phyloP scores from a whole-genome alignment of 2,888 invertebrate genomes.

The Rhingia rostrata region DNA sequence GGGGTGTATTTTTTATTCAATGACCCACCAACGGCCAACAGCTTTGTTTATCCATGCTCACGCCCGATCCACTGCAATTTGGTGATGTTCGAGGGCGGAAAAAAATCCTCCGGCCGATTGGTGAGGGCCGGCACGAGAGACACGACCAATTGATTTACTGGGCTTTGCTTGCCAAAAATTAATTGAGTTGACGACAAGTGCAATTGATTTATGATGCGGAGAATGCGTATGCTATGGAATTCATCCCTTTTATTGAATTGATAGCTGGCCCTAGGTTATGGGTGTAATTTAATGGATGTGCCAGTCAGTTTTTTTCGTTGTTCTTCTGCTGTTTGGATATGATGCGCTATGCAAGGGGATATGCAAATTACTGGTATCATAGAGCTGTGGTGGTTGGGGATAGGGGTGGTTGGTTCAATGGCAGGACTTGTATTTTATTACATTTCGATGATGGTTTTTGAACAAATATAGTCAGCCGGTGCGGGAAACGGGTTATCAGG shows the following conservation, averaged over 20 bases:
- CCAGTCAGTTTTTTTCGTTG: slow-evolving; percentile 41
- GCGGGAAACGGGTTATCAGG: too few relatives aligned
- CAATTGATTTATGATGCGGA: slow-evolving; percentile 81
- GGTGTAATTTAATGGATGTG: slow-evolving; percentile 68
- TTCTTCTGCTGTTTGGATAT: slow-evolving; percentile 5
- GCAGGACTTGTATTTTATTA: slow-evolving; percentile 15
- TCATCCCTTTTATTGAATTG: slow-evolving; percentile 71
- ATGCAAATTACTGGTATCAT: slow-evolving; percentile 42
- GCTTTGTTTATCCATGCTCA: slow-evolving; percentile 67
- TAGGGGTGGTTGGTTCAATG: neutral
- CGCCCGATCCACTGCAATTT: slow-evolving; percentile 64
- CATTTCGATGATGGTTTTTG: slow-evolving; percentile 4
- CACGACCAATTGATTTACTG: slow-evolving; percentile 81
- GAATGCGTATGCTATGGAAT: slow-evolving; percentile 69
- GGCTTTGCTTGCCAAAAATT: slow-evolving; percentile 83
- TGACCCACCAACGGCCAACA: slow-evolving; percentile 40
- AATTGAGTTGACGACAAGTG: slow-evolving; percentile 83
- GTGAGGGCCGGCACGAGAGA: slow-evolving; percentile 42
- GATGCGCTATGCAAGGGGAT: slow-evolving; percentile 4
- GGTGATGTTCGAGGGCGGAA: slow-evolving; percentile 1
- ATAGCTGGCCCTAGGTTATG: slow-evolving; percentile 57
- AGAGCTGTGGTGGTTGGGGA: neutral
- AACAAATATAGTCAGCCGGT: too few relatives aligned
- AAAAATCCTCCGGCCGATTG: slow-evolving; percentile 29
- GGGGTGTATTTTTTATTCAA: slow-evolving; percentile 55